These are phyloP conservation scores for Diplazon laetatorius DNA, from an alignment of 2,888 invertebrate species.

Conservation along the genomic window DNA sequence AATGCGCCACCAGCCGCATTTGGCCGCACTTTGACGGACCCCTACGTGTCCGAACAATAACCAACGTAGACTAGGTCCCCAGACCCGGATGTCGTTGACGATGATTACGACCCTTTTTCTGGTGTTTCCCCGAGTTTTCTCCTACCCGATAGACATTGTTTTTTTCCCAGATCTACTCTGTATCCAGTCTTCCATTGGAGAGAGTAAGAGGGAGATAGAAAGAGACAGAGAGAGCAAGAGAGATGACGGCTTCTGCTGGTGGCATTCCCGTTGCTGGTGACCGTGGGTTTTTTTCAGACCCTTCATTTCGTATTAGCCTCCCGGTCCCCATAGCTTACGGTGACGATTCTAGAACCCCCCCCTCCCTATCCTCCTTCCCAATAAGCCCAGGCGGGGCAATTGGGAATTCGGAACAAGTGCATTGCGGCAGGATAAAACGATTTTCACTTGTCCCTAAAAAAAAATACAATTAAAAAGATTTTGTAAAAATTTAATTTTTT, in stretches of 20 bases:
- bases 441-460: no score
- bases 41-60: slow-evolving; percentile 58
- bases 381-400: no score
- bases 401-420: no score
- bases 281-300: slow-evolving; percentile 55
- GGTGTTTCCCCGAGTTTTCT: slow-evolving; percentile 60
- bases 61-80: slow-evolving; percentile 25
- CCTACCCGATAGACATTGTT: slow-evolving; percentile 1
- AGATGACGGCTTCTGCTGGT: slow-evolving; percentile 51
- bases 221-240: no score
- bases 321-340: no score
- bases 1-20: slow-evolving; percentile 72
- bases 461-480: no score
- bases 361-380: no score
- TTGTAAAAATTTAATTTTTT: no score
- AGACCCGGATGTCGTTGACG: slow-evolving; percentile 17
- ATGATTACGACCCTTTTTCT: slow-evolving; percentile 59
- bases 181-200: not conserved
- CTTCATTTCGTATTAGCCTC: not conserved
- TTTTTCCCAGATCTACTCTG: slow-evolving; percentile 15
- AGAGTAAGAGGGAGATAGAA: no score
- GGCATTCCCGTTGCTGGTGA: slow-evolving; percentile 51
- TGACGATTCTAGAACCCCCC: no score
- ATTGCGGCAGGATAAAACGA: no score
- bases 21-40: slow-evolving; percentile 39